These are phyloP conservation scores for Apodemia duryi DNA, from an alignment of 2,888 invertebrate species.

Conservation along the genomic window DNA sequence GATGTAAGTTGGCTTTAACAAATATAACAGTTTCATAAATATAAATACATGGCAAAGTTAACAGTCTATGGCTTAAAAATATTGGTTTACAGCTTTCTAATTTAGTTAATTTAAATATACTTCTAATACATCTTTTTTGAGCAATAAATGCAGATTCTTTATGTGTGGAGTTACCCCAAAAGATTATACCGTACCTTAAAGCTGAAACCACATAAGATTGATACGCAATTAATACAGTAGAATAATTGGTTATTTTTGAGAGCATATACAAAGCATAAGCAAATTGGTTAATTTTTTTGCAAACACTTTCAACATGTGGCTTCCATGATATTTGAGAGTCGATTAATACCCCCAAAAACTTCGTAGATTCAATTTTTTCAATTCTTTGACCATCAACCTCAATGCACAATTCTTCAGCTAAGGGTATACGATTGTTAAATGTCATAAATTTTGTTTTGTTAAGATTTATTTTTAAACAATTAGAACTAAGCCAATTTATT, in stretches of 20 bases:
- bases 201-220: neutral
- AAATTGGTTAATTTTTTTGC: neutral
- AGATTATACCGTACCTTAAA: neutral
- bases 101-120: neutral
- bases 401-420: neutral
- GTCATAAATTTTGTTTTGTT: neutral
- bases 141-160: neutral
- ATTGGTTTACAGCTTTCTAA: neutral
- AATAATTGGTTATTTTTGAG: neutral
- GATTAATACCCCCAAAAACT: neutral
- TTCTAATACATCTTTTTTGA: neutral
- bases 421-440: neutral
- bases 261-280: neutral
- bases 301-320: neutral
- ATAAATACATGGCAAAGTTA: neutral
- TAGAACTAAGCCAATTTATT: neutral
- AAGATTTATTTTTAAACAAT: neutral
- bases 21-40: neutral
- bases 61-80: neutral
- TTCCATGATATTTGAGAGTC: neutral
- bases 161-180: neutral
- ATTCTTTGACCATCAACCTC: neutral
- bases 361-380: neutral
- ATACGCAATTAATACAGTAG: neutral
- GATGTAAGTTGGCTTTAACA: neutral